These are phyloP conservation scores for Dolichopus griseipennis DNA, from an alignment of 2,888 invertebrate species.

Conservation along the genomic window DNA sequence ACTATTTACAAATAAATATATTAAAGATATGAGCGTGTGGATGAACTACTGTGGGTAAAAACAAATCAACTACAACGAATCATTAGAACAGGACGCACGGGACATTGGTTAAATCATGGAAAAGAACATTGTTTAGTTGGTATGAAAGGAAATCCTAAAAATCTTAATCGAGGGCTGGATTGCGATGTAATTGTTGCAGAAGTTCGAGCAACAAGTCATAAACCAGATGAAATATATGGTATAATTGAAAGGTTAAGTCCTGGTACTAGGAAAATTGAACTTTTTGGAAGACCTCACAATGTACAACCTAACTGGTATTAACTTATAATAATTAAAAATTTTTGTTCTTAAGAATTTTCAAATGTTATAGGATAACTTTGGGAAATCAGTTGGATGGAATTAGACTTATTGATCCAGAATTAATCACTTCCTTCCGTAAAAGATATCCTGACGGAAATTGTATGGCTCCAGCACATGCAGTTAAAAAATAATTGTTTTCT, in stretches of 20 bases:
- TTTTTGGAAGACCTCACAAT: slow-evolving; percentile 95
- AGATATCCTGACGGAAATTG: slow-evolving; percentile 81
- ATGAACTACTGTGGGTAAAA: slow-evolving; percentile 98
- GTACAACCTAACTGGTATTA: slow-evolving; percentile 93
- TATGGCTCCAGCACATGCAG: slow-evolving; percentile 37
- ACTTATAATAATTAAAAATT: slow-evolving; percentile 5
- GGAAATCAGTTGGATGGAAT: slow-evolving; percentile 97
- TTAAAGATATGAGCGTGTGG: slow-evolving; percentile 72
- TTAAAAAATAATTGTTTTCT: slow-evolving; percentile 21
- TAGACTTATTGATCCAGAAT: slow-evolving; percentile 80
- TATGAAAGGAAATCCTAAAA: slow-evolving; percentile 88
- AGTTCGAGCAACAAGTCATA: slow-evolving; percentile 94
- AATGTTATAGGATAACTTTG: slow-evolving; percentile 61
- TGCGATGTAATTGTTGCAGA: slow-evolving; percentile 98
- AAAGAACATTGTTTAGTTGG: slow-evolving; percentile 96
- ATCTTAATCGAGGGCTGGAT: slow-evolving; percentile 86
- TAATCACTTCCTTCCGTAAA: slow-evolving; percentile 81
- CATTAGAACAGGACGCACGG: slow-evolving; percentile 91
- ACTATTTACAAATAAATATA: not conserved
- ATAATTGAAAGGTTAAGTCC: slow-evolving; percentile 95
- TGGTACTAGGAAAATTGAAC: slow-evolving; percentile 91
- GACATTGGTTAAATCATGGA: slow-evolving; percentile 98
- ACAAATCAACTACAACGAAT: slow-evolving; percentile 96
- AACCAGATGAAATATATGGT: slow-evolving; percentile 97
- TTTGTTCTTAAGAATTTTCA: not conserved